These are phyloP conservation scores for Holacanthella duospinosa DNA, from an alignment of 2,888 invertebrate genomes.

Conservation along the genomic window DNA sequence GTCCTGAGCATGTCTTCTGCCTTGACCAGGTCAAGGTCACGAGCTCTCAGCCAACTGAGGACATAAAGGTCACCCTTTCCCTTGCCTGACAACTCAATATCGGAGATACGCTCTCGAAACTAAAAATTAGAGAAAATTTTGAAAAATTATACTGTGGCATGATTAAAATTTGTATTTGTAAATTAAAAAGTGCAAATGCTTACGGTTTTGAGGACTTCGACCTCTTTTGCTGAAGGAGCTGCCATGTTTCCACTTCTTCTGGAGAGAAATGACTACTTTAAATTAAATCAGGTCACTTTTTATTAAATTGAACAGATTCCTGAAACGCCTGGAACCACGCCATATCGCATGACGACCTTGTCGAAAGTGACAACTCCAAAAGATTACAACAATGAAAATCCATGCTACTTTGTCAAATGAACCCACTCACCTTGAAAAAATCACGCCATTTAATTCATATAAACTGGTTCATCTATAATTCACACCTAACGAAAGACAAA, in stretches of 20 bases:
- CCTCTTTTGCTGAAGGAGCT: slow-evolving; percentile 3
- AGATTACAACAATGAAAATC: too few species aligned
- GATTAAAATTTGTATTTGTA: not conserved
- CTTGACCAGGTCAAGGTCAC: slow-evolving; percentile 8
- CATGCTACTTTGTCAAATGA: too few species aligned
- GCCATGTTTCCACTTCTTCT: not conserved
- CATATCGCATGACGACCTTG: not conserved
- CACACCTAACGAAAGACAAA: too few species aligned
- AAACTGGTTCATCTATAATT: too few species aligned
- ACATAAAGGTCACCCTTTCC: not conserved
- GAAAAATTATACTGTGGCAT: not conserved
- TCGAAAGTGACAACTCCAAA: too few species aligned
- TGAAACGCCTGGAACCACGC: not conserved
- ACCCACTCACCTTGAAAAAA: too few species aligned
- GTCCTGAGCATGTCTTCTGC: slow-evolving; percentile 11
- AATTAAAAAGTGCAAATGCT: not conserved
- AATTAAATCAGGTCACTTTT: too few species aligned
- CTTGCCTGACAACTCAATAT: not conserved
- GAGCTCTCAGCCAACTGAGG: slow-evolving; percentile 9
- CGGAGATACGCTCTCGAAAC: slow-evolving; percentile 1
- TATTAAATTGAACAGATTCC: too few species aligned
- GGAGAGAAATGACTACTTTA: too few species aligned
- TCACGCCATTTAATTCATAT: too few species aligned
- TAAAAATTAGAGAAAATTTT: not conserved
- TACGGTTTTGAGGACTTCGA: slow-evolving; percentile 8